These are phyloP conservation scores for Anneissia japonica DNA, from an alignment of 35 echinoderm and acorn worm species.

Conservation along the genomic window DNA sequence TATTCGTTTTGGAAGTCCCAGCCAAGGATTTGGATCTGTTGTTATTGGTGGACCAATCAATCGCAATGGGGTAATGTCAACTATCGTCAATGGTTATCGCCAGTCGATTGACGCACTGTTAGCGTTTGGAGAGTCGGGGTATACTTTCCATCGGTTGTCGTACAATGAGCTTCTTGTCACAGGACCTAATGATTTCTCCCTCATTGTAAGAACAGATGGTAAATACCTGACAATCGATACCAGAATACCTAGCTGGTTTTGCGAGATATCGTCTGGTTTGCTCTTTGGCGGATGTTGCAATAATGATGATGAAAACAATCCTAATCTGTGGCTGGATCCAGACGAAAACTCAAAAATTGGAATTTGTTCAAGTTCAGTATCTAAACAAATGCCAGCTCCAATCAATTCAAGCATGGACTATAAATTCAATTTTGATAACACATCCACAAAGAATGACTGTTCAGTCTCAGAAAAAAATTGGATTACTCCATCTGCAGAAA, in stretches of 20 bases:
- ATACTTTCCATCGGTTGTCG: slow-evolving; percentile 53
- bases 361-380: neutral
- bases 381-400: slow-evolving; percentile 42
- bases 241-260: slow-evolving; percentile 37
- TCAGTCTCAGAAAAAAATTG: neutral
- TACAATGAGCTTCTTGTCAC: slow-evolving; percentile 54
- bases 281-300: slow-evolving; percentile 75
- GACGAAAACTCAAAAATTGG: neutral
- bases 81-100: slow-evolving; percentile 39
- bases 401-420: neutral
- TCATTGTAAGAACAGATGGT: slow-evolving; percentile 53
- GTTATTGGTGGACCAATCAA: slow-evolving; percentile 31
- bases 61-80: slow-evolving; percentile 15
- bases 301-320: neutral
- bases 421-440: slow-evolving; percentile 15
- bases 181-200: slow-evolving; percentile 54
- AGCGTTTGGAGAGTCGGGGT: slow-evolving; percentile 65
- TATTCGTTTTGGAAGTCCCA: slow-evolving; percentile 53
- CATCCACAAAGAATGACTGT: neutral
- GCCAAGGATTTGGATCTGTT: slow-evolving; percentile 38
- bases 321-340: neutral
- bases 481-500: slow-evolving; percentile 10
- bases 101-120: slow-evolving; percentile 17
- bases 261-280: slow-evolving; percentile 49
- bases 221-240: slow-evolving; percentile 56